Evolutionary conservation across 2,888 invertebrate species (phyloP).

Genomic region (Drosophila anomalipes): DNA sequence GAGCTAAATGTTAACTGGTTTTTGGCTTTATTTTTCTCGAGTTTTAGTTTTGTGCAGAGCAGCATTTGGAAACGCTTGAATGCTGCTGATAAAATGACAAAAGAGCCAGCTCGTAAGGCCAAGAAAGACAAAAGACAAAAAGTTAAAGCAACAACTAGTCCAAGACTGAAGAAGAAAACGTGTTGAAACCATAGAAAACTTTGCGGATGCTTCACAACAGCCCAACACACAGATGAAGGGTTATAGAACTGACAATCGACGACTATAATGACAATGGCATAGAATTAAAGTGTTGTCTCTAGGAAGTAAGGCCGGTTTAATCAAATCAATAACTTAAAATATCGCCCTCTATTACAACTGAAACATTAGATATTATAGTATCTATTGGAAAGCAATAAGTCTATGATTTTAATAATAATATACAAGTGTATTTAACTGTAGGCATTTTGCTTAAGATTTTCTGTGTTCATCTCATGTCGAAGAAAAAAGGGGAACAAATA

Average conservation of each 20-base stretch:
- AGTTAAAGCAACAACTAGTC: conserved; percentile 35
- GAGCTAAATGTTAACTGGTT: conserved; percentile 79
- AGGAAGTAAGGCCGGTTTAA: neutral
- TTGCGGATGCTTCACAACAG: conserved; percentile 19
- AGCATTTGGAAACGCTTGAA: conserved; percentile 49
- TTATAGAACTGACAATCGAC: neutral
- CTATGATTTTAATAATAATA: neutral
- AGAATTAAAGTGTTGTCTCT: neutral
- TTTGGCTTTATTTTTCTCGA: conserved; percentile 50
- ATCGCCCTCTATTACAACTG: neutral
- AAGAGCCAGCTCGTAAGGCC: conserved; percentile 32
- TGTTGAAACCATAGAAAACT: conserved; percentile 37
- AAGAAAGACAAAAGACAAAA: conserved; percentile 9
- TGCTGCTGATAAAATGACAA: conserved; percentile 56
- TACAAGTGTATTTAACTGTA: neutral
- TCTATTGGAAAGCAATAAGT: neutral
- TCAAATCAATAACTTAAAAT: neutral
- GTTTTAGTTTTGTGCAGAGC: conserved; percentile 27
- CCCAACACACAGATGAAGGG: conserved; percentile 1
- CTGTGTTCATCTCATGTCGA: neutral
- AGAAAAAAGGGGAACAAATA: neutral
- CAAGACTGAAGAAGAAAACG: conserved; percentile 30
- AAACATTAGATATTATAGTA: neutral
- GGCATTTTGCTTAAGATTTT: neutral
- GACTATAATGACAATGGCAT: neutral